A percentile compares a stretch with the other conserved stretches of the same genome.
These are phyloP conservation scores for Stomatorhinus ivindoensis DNA, from an alignment of 2,113 vertebrate species.

Conservation along the genomic window DNA sequence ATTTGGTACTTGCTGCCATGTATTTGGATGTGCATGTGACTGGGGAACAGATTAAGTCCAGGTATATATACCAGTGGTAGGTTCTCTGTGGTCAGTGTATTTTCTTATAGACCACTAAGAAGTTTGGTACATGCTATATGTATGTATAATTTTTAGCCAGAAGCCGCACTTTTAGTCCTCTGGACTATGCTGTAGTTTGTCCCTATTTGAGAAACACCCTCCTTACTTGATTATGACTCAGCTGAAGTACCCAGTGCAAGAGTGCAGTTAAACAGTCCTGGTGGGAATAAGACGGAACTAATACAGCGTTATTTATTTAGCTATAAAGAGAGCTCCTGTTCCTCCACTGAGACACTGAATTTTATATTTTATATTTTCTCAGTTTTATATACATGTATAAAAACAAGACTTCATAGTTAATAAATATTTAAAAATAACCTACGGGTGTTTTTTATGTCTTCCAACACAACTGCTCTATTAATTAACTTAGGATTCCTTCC, in stretches of 20 bases:
- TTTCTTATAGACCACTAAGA: not conserved
- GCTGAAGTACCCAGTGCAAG: not conserved
- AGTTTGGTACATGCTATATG: not conserved
- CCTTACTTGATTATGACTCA: not conserved
- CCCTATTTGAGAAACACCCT: not conserved
- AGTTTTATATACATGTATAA: not conserved
- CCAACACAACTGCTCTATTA: not conserved
- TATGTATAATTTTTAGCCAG: not conserved
- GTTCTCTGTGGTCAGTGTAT: constrained; percentile 18
- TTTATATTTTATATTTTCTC: constrained; percentile 23
- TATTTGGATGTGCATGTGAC: constrained; percentile 13
- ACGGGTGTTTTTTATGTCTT: not conserved
- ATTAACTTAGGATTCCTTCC: not conserved
- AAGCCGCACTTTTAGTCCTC: not conserved
- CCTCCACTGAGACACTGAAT: constrained; percentile 24
- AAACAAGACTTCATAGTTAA: not conserved
- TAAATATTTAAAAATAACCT: not conserved
- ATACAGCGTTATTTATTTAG: constrained; percentile 36
- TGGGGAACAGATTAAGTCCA: constrained; percentile 40
- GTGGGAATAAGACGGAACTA: constrained; percentile 42
- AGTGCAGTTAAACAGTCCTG: not conserved
- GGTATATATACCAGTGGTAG: not conserved
- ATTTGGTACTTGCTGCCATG: not conserved
- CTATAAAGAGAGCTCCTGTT: constrained; percentile 24
- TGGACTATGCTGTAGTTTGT: not conserved